Evolutionary conservation across 2,797 vertebrate genomes (phyloP).

Genomic region (Trematomus bernacchii): DNA sequence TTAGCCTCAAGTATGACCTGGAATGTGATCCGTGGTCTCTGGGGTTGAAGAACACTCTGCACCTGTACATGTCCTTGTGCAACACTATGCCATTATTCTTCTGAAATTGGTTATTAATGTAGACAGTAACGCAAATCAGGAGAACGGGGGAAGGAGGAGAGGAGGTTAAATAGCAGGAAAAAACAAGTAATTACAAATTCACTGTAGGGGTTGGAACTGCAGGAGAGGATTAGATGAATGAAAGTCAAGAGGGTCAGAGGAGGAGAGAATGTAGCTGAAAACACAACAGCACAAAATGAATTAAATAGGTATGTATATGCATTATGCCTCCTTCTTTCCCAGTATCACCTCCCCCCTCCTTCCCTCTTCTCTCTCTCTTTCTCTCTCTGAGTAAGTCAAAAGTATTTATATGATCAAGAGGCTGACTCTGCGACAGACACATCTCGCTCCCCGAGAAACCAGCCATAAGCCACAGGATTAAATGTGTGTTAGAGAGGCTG

Average conservation of each 20-base stretch:
- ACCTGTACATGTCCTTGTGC: neutral
- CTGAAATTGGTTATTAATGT: neutral
- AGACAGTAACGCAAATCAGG: neutral
- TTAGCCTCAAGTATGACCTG: neutral
- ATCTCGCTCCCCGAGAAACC: constrained; percentile 66
- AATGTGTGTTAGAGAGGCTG: constrained; percentile 69
- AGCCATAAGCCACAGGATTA: constrained; percentile 73
- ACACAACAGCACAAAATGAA: constrained; percentile 13
- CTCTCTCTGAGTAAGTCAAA: constrained; percentile 42
- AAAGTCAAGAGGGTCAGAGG: constrained; percentile 42
- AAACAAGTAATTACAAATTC: constrained; percentile 40
- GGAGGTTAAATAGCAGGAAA: neutral
- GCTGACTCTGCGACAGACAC: constrained; percentile 67
- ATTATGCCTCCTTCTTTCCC: constrained; percentile 8
- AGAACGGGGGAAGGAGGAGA: neutral
- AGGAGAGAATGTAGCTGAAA: constrained; percentile 13
- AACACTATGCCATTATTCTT: neutral
- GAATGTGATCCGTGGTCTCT: neutral
- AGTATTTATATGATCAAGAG: constrained; percentile 76
- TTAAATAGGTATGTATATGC: constrained; percentile 2
- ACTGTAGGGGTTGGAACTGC: constrained; percentile 6
- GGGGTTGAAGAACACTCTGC: neutral
- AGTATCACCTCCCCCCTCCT: neutral
- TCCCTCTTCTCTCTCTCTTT: constrained; percentile 10
- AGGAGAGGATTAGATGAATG: constrained; percentile 42